These are phyloP conservation scores for Idaea dimidiata DNA, from an alignment of 2,888 invertebrate species.

Conservation along the genomic window DNA sequence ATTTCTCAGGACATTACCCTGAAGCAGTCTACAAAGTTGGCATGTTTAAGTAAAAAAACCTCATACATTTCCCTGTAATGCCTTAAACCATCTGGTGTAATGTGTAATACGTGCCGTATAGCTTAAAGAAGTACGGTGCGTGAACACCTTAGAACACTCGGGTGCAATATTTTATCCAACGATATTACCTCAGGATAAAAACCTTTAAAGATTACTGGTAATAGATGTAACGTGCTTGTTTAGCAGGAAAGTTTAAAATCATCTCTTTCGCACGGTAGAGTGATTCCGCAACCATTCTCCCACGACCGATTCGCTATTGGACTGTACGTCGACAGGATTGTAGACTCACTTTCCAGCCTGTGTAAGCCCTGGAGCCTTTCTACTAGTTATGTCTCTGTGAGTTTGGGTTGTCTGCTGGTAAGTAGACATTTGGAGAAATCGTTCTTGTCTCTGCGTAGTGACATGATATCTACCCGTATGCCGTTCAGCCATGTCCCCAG, in stretches of 20 bases:
- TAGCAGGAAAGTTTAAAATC: not conserved
- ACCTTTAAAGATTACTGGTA: not conserved
- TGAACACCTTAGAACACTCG: not conserved
- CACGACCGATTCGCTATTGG: no score
- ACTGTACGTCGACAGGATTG: no score
- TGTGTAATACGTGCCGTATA: constrained; percentile 21
- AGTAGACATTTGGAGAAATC: no score
- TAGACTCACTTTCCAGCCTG: no score
- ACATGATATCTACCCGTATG: no score
- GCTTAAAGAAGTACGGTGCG: constrained; percentile 9
- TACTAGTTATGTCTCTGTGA: no score
- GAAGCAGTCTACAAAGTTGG: constrained; percentile 18
- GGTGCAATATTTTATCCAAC: not conserved
- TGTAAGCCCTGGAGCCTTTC: no score
- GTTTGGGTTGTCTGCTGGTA: no score
- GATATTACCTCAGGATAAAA: not conserved
- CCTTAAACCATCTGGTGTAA: constrained; percentile 13
- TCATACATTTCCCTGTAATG: constrained; percentile 17
- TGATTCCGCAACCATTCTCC: no score
- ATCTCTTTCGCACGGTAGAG: no score
- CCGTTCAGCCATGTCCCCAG: no score
- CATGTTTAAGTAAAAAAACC: constrained; percentile 18
- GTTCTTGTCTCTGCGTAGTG: no score
- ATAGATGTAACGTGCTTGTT: not conserved
- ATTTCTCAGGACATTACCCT: not conserved